Conservation (phyloP, 2,113 vertebrate genomes). For the Lophura nycthemera region DNA sequence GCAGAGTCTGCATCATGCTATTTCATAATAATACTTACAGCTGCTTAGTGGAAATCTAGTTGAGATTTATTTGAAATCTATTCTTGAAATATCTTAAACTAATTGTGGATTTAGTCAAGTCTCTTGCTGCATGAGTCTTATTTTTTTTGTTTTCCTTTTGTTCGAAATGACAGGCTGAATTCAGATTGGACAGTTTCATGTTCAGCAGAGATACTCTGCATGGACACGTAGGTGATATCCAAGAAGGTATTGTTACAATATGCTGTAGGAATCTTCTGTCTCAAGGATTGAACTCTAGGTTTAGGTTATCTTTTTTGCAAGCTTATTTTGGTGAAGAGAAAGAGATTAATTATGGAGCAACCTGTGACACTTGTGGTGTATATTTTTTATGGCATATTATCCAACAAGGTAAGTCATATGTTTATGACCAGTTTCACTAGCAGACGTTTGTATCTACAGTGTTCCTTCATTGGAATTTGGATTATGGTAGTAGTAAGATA, state of each 20-base stretch:
- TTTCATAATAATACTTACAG: neutral
- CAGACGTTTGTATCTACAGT: neutral
- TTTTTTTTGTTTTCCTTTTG: neutral
- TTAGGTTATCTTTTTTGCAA: neutral
- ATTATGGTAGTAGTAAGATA: neutral
- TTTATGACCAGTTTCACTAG: neutral
- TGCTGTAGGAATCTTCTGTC: neutral
- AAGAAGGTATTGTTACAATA: neutral
- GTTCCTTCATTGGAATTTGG: neutral
- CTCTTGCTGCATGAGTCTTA: neutral
- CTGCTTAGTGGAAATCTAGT: neutral
- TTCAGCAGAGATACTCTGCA: neutral
- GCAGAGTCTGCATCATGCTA: neutral
- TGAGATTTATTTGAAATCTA: neutral
- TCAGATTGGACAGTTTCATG: neutral
- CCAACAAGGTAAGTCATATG: neutral
- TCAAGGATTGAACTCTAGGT: neutral
- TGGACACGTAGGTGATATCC: neutral
- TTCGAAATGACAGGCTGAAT: neutral
- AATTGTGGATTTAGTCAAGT: neutral
- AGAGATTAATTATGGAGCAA: neutral
- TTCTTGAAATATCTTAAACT: neutral
- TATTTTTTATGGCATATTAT: neutral
- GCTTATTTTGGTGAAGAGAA: neutral
- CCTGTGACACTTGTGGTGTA: neutral